Evolutionary conservation across 2,113 vertebrate species (phyloP).

Genomic region (Varanus salvator): DNA sequence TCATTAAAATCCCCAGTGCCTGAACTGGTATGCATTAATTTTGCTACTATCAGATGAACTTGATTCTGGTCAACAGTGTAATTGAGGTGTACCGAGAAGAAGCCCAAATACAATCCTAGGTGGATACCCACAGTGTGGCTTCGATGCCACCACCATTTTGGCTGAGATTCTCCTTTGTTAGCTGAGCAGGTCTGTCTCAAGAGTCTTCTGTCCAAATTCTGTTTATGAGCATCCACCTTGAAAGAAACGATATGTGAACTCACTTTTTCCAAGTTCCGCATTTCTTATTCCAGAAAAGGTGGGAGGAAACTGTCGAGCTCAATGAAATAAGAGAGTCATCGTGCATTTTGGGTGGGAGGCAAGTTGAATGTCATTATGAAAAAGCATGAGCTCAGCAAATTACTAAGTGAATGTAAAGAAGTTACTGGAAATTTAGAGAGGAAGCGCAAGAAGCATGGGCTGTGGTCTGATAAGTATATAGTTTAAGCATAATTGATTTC

Average conservation of each 20-base stretch:
- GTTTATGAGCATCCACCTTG: background rate
- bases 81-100: background rate
- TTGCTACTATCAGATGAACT: too few relatives aligned
- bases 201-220: background rate
- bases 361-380: background rate
- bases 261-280: background rate
- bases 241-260: background rate
- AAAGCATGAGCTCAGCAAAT: accelerated
- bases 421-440: background rate
- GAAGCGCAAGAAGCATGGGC: background rate
- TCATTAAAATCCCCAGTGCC: too few relatives aligned
- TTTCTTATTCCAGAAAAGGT: accelerated
- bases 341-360: background rate
- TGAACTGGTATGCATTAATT: too few relatives aligned
- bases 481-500: background rate
- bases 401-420: accelerated
- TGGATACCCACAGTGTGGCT: background rate
- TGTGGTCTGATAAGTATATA: background rate
- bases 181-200: background rate
- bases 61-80: too few relatives aligned
- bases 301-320: accelerated
- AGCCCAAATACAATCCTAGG: background rate
- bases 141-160: background rate
- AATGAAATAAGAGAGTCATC: background rate
- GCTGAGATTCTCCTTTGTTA: background rate